A percentile compares a stretch with the other conserved stretches of the same genome.
Evolutionary conservation across 1,140 invertebrate genomes (phyloP).

Genomic region (Caerostris darwini): DNA sequence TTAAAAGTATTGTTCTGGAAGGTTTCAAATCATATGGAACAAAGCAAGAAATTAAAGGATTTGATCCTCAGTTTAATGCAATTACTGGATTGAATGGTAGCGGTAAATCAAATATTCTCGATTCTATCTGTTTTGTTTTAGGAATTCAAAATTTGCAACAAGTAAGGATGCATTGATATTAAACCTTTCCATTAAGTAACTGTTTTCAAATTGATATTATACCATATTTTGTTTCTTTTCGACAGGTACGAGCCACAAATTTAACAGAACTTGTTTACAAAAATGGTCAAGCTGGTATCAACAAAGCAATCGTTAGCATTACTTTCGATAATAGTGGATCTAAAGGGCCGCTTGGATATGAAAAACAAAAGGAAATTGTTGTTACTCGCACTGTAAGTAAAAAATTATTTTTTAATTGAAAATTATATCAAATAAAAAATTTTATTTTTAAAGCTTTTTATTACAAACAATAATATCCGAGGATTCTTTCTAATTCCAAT

Average conservation of each 20-base stretch:
- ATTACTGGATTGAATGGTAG: slow-evolving; percentile 99
- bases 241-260: slow-evolving; percentile 92
- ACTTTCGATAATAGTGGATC: slow-evolving; percentile 96
- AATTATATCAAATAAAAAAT: too few relatives aligned
- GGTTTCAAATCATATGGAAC: slow-evolving; percentile 99
- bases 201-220: not conserved
- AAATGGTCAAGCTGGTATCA: slow-evolving; percentile 97
- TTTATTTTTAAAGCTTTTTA: too few relatives aligned
- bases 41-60: slow-evolving; percentile 94
- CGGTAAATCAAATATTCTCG: slow-evolving; percentile 99
- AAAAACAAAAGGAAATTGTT: slow-evolving; percentile 94
- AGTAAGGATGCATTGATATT: slow-evolving; percentile 83
- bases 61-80: slow-evolving; percentile 98
- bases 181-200: not conserved
- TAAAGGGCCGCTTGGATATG: slow-evolving; percentile 94
- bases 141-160: slow-evolving; percentile 97
- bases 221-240: slow-evolving; percentile 67
- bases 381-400: slow-evolving; percentile 91
- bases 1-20: slow-evolving; percentile 96
- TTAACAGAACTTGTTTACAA: slow-evolving; percentile 98
- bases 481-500: too few relatives aligned
- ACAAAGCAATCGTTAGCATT: slow-evolving; percentile 97
- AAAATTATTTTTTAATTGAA: not conserved
- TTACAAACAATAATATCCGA: too few relatives aligned
- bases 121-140: slow-evolving; percentile 98